Percentiles rank a stretch among this genome's conserved stretches.
phyloP scores from a whole-genome alignment of 1,140 invertebrate genomes.

The Hylyphantes graminicola region DNA sequence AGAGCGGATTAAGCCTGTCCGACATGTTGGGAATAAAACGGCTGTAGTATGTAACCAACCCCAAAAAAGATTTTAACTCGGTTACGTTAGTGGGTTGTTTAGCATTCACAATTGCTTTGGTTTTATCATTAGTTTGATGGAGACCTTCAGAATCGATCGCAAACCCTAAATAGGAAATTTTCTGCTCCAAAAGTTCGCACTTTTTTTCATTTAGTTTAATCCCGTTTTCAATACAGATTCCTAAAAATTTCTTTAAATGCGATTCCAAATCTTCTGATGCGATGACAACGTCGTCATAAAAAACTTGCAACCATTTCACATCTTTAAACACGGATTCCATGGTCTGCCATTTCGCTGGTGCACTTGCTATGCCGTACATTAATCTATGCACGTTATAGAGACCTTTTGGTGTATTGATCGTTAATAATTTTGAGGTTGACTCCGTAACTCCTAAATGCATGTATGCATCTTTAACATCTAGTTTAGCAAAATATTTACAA shows the following conservation, averaged over 20 bases:
- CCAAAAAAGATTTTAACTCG: conserved; percentile 46
- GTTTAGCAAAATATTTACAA: background rate
- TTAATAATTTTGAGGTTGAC: background rate
- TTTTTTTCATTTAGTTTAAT: conserved; percentile 4
- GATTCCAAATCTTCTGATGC: background rate
- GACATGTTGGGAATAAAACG: conserved; percentile 68
- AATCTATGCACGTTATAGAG: background rate
- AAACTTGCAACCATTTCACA: background rate
- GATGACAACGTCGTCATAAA: background rate
- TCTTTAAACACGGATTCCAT: background rate
- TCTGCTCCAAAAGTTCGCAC: conserved; percentile 2
- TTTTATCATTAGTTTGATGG: conserved; percentile 23
- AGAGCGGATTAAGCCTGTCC: conserved; percentile 65
- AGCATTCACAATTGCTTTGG: conserved; percentile 18
- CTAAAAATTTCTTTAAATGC: background rate
- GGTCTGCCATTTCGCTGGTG: background rate
- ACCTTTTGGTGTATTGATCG: background rate
- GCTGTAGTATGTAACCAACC: conserved; percentile 67
- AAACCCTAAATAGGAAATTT: conserved; percentile 6
- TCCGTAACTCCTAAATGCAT: background rate
- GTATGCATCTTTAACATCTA: background rate
- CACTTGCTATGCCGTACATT: background rate
- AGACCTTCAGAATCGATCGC: conserved; percentile 1
- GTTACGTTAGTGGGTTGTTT: conserved; percentile 47
- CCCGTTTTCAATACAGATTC: background rate